Evolutionary conservation across 2,113 vertebrate genomes (phyloP).

Genomic region (Mormoops blainvillei): DNA sequence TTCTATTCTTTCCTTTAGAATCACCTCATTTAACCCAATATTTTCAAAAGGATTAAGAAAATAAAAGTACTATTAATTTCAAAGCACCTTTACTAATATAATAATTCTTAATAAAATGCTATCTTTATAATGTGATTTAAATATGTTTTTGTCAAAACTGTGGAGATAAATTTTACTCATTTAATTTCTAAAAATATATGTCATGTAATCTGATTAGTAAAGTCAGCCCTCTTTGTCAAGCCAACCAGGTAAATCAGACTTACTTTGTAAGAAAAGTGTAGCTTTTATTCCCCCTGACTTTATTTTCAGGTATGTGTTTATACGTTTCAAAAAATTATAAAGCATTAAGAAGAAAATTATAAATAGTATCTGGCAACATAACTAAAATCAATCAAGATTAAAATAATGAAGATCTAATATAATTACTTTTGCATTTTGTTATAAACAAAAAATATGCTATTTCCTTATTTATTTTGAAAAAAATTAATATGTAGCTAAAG

Average conservation of each 20-base stretch:
- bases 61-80: not conserved
- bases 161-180: not conserved
- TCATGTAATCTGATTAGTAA: not conserved
- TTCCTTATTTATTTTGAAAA: constrained; percentile 14
- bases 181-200: constrained; percentile 14
- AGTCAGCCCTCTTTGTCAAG: constrained; percentile 1
- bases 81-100: not conserved
- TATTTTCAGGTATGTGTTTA: constrained; percentile 11
- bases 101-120: not conserved
- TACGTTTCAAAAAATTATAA: constrained; percentile 27
- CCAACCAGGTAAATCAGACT: not conserved
- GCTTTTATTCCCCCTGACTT: not conserved
- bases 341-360: constrained; percentile 9
- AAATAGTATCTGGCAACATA: not conserved
- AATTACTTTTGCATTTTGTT: constrained; percentile 22
- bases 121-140: not conserved
- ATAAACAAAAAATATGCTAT: not conserved
- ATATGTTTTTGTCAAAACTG: not conserved
- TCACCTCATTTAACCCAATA: not conserved
- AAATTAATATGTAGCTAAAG: not conserved
- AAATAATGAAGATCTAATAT: not conserved
- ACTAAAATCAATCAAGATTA: not conserved
- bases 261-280: not conserved
- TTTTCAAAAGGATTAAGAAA: not conserved
- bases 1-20: not conserved